phyloP scores from a whole-genome alignment of 2,113 vertebrate genomes.

The Lophotis ruficrista region DNA sequence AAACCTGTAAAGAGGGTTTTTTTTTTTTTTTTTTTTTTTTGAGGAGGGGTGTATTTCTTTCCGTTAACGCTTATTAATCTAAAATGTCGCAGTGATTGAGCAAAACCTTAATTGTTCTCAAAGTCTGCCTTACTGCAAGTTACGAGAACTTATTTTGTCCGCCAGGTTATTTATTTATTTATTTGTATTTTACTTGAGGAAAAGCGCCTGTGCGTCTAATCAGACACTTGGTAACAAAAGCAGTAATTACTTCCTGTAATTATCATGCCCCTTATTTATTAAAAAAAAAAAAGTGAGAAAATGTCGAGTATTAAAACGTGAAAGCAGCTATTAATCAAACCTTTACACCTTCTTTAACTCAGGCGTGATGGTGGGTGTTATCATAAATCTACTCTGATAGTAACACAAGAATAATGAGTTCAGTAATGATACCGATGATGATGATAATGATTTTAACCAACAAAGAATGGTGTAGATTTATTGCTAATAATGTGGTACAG shows the following conservation, averaged over 20 bases:
- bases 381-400: constrained; percentile 89
- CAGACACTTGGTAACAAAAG: constrained; percentile 74
- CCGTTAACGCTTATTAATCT: constrained; percentile 3
- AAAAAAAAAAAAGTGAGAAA: constrained; percentile 72
- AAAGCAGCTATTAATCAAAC: constrained; percentile 90
- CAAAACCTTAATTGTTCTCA: constrained; percentile 31
- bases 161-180: constrained; percentile 30
- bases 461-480: constrained; percentile 90
- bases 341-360: constrained; percentile 88
- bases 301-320: constrained; percentile 82
- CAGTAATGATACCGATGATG: constrained; percentile 89
- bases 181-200: constrained; percentile 30
- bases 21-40: too few species aligned
- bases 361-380: constrained; percentile 81
- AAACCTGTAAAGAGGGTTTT: neutral
- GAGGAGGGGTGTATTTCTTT: neutral
- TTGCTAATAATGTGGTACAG: constrained; percentile 89
- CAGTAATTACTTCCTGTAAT: constrained; percentile 78
- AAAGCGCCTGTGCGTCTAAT: constrained; percentile 67
- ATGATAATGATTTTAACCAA: constrained; percentile 90
- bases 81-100: neutral
- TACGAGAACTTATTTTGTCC: constrained; percentile 4
- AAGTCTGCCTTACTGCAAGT: neutral
- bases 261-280: constrained; percentile 78
- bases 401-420: constrained; percentile 92